Evolutionary conservation across 2,113 vertebrate genomes (phyloP).

Genomic region (Callipepla californica): DNA sequence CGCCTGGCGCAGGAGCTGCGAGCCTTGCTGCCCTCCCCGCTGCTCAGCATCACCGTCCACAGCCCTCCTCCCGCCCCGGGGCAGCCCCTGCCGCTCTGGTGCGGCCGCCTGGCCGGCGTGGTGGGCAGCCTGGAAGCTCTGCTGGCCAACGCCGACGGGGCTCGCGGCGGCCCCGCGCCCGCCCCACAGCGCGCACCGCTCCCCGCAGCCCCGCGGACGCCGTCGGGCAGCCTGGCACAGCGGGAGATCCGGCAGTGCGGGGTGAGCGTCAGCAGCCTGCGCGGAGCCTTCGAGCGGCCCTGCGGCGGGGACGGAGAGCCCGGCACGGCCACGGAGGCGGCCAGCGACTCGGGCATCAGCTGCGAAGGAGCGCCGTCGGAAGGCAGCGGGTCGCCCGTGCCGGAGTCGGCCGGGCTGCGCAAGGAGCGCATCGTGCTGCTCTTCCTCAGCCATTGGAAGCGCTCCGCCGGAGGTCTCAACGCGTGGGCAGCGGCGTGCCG

Average conservation of each 20-base stretch:
- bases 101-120: conserved; percentile 85
- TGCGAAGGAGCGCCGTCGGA: conserved; percentile 76
- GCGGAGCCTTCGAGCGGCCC: conserved; percentile 86
- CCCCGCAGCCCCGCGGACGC: background rate
- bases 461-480: conserved; percentile 81
- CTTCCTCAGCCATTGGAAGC: conserved; percentile 95
- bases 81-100: conserved; percentile 88
- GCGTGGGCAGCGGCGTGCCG: conserved; percentile 75
- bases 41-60: conserved; percentile 89
- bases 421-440: conserved; percentile 92
- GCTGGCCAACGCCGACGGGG: conserved; percentile 79
- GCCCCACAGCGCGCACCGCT: background rate
- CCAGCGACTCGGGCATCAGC: conserved; percentile 82
- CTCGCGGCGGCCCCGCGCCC: conserved; percentile 37
- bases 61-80: conserved; percentile 81
- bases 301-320: background rate
- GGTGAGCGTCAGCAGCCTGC: conserved; percentile 88
- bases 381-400: conserved; percentile 36
- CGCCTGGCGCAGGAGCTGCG: conserved; percentile 87
- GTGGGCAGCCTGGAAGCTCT: conserved; percentile 91
- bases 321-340: conserved; percentile 29
- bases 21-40: conserved; percentile 87
- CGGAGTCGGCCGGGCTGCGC: conserved; percentile 82
- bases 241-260: conserved; percentile 90
- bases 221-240: conserved; percentile 78